These are phyloP conservation scores for Enteromius paludinosus DNA, from an alignment of 2,797 vertebrate genomes.

Conservation along the genomic window DNA sequence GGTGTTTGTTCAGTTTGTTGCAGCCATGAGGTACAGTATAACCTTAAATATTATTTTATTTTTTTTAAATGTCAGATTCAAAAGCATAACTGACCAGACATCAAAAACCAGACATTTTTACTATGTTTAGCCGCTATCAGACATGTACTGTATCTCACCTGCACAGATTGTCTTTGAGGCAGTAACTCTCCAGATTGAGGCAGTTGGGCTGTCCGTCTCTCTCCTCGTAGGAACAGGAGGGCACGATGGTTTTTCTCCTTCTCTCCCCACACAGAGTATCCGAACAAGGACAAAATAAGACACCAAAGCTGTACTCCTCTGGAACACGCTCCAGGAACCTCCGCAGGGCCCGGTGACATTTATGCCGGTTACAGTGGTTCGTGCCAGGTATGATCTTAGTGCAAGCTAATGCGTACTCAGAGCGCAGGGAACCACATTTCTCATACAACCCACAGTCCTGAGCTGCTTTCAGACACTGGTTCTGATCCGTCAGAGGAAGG, in stretches of 20 bases:
- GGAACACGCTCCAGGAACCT: conserved; percentile 90
- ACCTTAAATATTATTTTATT: background rate
- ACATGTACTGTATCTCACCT: conserved; percentile 76
- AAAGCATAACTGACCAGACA: too few relatives aligned
- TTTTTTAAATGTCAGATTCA: too few relatives aligned
- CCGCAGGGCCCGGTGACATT: conserved; percentile 85
- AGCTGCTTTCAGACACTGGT: conserved; percentile 89
- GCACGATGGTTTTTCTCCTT: conserved; percentile 92
- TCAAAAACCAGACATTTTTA: too few relatives aligned
- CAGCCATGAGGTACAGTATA: background rate
- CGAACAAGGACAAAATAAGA: conserved; percentile 91
- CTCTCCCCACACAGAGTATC: conserved; percentile 89
- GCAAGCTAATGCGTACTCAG: conserved; percentile 88
- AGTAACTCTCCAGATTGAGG: conserved; percentile 84
- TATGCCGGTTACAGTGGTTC: conserved; percentile 83
- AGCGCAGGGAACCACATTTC: conserved; percentile 89
- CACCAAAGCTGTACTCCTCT: conserved; percentile 85
- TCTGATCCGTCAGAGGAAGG: conserved; percentile 76
- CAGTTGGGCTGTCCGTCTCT: conserved; percentile 84
- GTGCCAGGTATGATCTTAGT: conserved; percentile 72
- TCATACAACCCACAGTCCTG: conserved; percentile 87
- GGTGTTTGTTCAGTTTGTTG: background rate
- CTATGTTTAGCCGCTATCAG: background rate
- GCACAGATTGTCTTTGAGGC: conserved; percentile 88
- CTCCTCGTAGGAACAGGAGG: conserved; percentile 88